Base-by-base conservation (phyloP, 2,888 invertebrate genomes). In the Dorcus parallelipipedus region DNA sequence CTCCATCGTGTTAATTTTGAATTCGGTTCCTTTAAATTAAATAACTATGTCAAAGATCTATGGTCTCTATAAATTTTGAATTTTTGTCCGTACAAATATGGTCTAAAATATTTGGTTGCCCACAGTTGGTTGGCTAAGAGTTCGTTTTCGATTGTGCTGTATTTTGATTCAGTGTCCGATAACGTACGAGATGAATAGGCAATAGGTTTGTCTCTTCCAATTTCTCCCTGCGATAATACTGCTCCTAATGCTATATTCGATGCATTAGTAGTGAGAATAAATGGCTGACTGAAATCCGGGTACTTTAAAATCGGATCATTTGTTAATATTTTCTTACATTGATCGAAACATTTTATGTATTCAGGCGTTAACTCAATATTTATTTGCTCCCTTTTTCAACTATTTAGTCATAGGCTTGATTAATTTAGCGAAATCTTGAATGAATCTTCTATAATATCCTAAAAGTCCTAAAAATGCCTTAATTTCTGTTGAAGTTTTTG, bases 221-320 rank as follows among this genome's bases (percentile, higher is more conserved):
- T 53, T 9, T 33, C 9, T 14, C 53, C 48, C 43, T 58, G 58
- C 2, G 45, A 54, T 38, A 58, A 23, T 20, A 58, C 50, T 20
- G 55, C 17, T 8, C 57, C 52, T 45, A 59, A 43, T 51, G 39
- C 40, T 2, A 48, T 38, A 38, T 54, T 45, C n/a, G 60, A 60
- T 10, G 60, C 57, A 10, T 57, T 56, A 2, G 60, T 60, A 9
- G 60, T 60, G 9, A 56, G 9, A 17, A 20, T 10, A 47, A 60
- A 54, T 14, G 54, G 39, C 38, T 57, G 47, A 3, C 49, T 2
- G 41, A 60, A 60, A 48, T 60, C 54, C 1, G 57, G 57, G 26
- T 60, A 60, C 1, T 43, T 14, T 23, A 38, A 48, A 33, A 60
- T 54, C 9, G 57, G 58, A n/a, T 53, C 47, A 23, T 58, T 60